These are phyloP conservation scores for Gallinago stenura DNA, from an alignment of 2,797 vertebrate genomes.

Conservation along the genomic window DNA sequence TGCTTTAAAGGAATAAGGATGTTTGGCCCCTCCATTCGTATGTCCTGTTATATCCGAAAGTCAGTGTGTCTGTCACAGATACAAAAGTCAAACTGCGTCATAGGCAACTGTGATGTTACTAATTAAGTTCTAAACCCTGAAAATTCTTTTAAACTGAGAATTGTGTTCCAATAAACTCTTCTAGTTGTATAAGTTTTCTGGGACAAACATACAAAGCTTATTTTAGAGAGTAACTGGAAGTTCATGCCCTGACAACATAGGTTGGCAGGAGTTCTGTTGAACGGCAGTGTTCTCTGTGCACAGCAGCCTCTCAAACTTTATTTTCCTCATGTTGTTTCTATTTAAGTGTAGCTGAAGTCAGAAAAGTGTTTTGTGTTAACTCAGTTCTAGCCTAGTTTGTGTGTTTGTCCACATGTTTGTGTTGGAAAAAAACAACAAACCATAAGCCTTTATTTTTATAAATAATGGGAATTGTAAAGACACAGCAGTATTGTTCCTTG, in stretches of 20 bases:
- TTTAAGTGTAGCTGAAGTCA: neutral
- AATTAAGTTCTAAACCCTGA: neutral
- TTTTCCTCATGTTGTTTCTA: neutral
- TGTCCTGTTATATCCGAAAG: neutral
- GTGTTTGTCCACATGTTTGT: constrained; percentile 31
- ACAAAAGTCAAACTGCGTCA: neutral
- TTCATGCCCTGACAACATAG: neutral
- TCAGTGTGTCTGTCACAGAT: neutral
- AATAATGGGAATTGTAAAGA: neutral
- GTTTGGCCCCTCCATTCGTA: neutral
- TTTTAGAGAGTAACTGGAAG: neutral
- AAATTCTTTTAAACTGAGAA: neutral
- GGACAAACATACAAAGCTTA: constrained; percentile 19
- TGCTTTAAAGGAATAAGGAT: neutral
- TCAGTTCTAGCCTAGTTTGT: neutral
- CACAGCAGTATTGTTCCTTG: neutral
- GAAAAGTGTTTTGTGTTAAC: neutral
- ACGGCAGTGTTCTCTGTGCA: neutral
- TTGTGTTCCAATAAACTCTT: neutral
- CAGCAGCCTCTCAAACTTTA: neutral
- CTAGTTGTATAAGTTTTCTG: neutral
- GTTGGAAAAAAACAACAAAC: neutral
- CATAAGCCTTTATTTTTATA: neutral
- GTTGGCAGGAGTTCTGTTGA: neutral
- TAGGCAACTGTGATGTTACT: neutral